Evolutionary conservation across 2,113 vertebrate species (phyloP).

Genomic region (Misgurnus anguillicaudatus): DNA sequence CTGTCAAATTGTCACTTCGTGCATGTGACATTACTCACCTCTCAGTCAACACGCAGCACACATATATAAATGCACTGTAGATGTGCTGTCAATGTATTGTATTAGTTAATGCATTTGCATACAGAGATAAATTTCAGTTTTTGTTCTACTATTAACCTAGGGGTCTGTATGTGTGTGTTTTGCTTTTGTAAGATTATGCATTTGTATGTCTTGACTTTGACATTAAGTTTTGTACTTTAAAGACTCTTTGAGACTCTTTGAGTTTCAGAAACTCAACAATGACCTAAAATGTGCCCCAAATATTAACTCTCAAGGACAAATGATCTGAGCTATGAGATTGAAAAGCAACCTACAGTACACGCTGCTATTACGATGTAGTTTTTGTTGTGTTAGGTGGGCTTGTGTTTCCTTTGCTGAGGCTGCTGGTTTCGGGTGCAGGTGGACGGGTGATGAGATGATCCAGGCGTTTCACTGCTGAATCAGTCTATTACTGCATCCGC

Average conservation of each 20-base stretch:
- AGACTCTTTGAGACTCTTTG: too few relatives aligned
- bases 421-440: slow-evolving; percentile 41
- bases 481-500: slow-evolving; percentile 30
- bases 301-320: too few relatives aligned
- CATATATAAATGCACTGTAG: slow-evolving; percentile 4
- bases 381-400: not conserved
- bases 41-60: not conserved
- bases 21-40: slow-evolving; percentile 18
- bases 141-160: slow-evolving; percentile 1
- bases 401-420: slow-evolving; percentile 44
- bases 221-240: too few relatives aligned
- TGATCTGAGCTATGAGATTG: too few relatives aligned
- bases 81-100: not conserved
- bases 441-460: slow-evolving; percentile 46
- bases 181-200: not conserved
- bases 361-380: not conserved
- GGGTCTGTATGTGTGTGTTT: not conserved
- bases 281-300: too few relatives aligned
- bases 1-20: slow-evolving; percentile 39
- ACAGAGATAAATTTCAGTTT: not conserved
- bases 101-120: slow-evolving; percentile 46
- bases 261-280: too few relatives aligned
- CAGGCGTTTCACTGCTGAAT: slow-evolving; percentile 52
- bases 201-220: not conserved
- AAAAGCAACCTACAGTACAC: too few relatives aligned